These are phyloP conservation scores for Dusona sp. DNA, from an alignment of 2,888 invertebrate genomes.

Conservation along the genomic window DNA sequence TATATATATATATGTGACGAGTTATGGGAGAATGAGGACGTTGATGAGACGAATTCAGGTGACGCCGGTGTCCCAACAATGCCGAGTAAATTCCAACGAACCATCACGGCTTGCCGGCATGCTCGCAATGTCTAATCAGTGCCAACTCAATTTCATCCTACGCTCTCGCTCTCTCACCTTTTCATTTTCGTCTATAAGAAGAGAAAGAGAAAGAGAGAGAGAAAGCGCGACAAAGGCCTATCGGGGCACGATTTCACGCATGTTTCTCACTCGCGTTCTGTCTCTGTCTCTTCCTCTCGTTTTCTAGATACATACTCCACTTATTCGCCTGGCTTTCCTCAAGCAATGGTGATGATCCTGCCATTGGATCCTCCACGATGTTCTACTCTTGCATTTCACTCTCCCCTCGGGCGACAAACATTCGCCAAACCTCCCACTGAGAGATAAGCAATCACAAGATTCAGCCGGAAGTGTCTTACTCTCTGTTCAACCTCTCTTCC, in stretches of 20 bases:
- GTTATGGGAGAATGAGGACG: conserved; percentile 11
- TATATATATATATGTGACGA: background rate
- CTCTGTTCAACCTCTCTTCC: background rate
- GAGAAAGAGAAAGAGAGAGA: conserved; percentile 34
- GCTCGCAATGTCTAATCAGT: conserved; percentile 84
- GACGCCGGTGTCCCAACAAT: conserved; percentile 72
- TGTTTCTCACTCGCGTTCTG: conserved; percentile 33
- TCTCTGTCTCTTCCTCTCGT: background rate
- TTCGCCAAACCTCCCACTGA: conserved; percentile 41
- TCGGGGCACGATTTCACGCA: conserved; percentile 63
- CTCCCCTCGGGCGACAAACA: conserved; percentile 41
- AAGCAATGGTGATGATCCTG: conserved; percentile 29
- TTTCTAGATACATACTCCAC: background rate
- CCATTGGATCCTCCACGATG: conserved; percentile 35
- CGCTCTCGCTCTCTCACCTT: conserved; percentile 50
- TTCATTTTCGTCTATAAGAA: conserved; percentile 21
- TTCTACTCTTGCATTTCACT: conserved; percentile 15
- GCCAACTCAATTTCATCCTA: conserved; percentile 82
- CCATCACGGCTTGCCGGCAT: conserved; percentile 80
- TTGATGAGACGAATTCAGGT: conserved; percentile 52
- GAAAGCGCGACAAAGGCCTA: conserved; percentile 44
- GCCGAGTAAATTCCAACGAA: conserved; percentile 80
- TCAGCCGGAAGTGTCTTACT: conserved; percentile 14
- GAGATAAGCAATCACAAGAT: conserved; percentile 49
- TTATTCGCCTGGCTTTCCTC: background rate